Evolutionary conservation across 1,140 invertebrate genomes (phyloP).

Genomic region (Hormaphis cornu): DNA sequence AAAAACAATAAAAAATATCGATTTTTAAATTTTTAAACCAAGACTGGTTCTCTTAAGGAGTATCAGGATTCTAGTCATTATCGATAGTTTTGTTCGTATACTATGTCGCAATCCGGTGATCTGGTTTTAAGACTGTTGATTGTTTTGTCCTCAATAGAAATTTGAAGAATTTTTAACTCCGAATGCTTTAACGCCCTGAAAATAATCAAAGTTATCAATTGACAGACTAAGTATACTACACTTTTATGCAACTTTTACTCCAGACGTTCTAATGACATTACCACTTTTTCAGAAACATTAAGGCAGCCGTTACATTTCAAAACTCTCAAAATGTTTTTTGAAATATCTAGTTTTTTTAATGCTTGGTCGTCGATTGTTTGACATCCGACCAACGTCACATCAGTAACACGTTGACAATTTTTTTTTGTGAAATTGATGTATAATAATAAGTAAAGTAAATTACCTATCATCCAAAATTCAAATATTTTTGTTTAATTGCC

Average conservation of each 20-base stretch:
- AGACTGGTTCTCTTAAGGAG: too few species aligned
- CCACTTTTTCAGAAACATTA: conserved; percentile 5
- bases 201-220: too few species aligned
- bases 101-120: background rate
- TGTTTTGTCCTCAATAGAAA: background rate
- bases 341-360: background rate
- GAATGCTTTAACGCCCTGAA: conserved; percentile 1
- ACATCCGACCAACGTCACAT: conserved; percentile 1
- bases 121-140: background rate
- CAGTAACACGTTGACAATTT: background rate
- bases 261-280: background rate
- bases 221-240: background rate
- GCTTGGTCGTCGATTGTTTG: conserved; percentile 7
- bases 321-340: background rate
- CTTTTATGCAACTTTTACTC: background rate
- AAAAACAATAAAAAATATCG: too few species aligned
- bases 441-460: too few species aligned
- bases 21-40: too few species aligned
- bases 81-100: too few species aligned
- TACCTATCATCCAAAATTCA: conserved; percentile 37
- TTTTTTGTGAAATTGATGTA: too few species aligned
- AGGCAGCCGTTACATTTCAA: conserved; percentile 3
- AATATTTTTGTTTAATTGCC: background rate
- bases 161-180: conserved; percentile 21
- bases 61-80: too few species aligned